A percentile compares a stretch with the other conserved stretches of the same genome.
Evolutionary conservation across 2,888 invertebrate genomes (phyloP).

Genomic region (Odontothrips loti): DNA sequence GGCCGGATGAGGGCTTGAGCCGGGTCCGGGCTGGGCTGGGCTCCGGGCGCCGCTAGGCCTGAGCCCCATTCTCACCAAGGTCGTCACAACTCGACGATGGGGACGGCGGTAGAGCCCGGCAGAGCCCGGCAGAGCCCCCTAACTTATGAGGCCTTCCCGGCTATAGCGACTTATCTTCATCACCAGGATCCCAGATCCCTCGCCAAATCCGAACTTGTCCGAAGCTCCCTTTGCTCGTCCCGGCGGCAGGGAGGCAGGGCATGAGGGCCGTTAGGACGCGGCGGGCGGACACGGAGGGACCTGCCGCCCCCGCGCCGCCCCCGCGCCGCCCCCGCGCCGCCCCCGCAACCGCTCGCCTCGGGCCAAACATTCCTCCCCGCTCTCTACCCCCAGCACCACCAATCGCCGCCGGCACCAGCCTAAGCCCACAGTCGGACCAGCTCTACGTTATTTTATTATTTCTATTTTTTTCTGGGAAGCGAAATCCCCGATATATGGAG

Average conservation of each 20-base stretch:
- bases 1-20: too few relatives aligned
- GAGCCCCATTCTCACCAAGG: background rate
- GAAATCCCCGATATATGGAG: background rate
- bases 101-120: background rate
- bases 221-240: background rate
- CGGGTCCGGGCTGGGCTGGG: background rate
- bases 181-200: background rate
- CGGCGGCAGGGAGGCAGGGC: background rate
- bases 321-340: background rate
- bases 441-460: too few relatives aligned
- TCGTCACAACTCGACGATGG: background rate
- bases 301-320: background rate
- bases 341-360: too few relatives aligned
- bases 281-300: background rate
- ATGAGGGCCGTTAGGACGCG: background rate
- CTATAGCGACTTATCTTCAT: conserved; percentile 11
- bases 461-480: too few relatives aligned
- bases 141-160: background rate
- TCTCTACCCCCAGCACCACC: too few relatives aligned
- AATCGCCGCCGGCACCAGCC: background rate
- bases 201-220: conserved; percentile 9
- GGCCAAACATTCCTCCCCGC: background rate
- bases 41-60: background rate
- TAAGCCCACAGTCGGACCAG: background rate
- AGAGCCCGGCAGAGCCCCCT: background rate